Evolutionary conservation across 2,113 vertebrate species (phyloP).

Genomic region (Colaptes auratus): DNA sequence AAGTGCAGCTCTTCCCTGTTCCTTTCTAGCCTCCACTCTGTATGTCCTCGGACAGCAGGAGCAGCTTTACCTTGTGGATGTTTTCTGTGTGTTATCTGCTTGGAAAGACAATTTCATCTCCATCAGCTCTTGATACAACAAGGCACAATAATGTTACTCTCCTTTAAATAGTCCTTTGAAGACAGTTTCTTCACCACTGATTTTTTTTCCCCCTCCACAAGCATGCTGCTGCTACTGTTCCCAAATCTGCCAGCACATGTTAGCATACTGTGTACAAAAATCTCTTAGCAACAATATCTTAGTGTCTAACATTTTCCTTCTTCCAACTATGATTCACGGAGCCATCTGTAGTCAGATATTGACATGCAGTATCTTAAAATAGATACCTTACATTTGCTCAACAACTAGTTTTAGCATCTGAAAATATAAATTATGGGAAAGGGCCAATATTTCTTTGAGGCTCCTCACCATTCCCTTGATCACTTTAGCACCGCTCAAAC

Average conservation of each 20-base stretch:
- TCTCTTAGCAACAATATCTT: constrained; percentile 77
- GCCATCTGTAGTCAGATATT: constrained; percentile 78
- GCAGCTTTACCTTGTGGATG: constrained; percentile 38
- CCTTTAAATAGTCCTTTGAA: constrained; percentile 67
- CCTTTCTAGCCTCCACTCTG: not conserved
- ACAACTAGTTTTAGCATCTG: constrained; percentile 60
- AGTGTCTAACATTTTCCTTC: constrained; percentile 70
- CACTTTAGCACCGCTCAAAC: constrained; percentile 30
- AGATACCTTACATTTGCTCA: constrained; percentile 64
- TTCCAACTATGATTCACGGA: constrained; percentile 71
- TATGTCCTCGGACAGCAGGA: not conserved
- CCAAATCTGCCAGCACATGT: constrained; percentile 61
- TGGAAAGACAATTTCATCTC: constrained; percentile 40
- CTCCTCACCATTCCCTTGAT: constrained; percentile 26
- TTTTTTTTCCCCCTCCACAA: constrained; percentile 44
- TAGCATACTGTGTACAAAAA: constrained; percentile 63
- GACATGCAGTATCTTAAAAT: constrained; percentile 73
- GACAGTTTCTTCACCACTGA: constrained; percentile 54
- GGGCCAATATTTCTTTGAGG: constrained; percentile 25
- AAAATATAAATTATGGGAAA: constrained; percentile 41
- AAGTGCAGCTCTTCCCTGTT: not conserved
- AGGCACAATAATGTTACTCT: constrained; percentile 26
- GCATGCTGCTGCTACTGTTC: constrained; percentile 55
- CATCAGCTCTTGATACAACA: constrained; percentile 23
- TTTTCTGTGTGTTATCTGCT: constrained; percentile 14